Evolutionary conservation across 2,113 vertebrate species (phyloP), one percentile per base, ranked within the genome.

Genomic region (Eudyptes chrysolophus): DNA sequence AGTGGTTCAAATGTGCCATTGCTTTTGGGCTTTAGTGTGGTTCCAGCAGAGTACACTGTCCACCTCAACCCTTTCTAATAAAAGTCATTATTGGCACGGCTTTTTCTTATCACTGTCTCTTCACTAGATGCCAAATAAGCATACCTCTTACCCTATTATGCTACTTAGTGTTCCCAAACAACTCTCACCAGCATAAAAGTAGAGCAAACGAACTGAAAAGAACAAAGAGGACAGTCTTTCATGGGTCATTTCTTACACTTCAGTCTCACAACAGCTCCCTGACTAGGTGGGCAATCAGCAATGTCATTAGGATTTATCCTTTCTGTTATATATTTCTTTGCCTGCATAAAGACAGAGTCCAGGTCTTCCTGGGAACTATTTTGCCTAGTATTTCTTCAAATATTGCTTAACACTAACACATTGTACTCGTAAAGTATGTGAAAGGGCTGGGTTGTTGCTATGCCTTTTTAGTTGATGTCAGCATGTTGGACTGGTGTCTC

Each of bases 371-470:
- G 85, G 64, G 79, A 94, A 89, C 42, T 78, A 62, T 95, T 90
- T 81, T 90, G 68, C 68, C 60, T 74, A 27, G 48, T 92, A 64
- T 95, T 95, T 94, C 32, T 96, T 90, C 85, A 90, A 94, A 74
- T 90, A 92, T 92, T 94, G 83, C 96, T 86, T 94, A 95, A 96
- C 92, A 94, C 79, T 51, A 78, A 90, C 83, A 90, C 76, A 64
- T 76, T 76, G 94, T 61, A 54, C 60, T 76, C 13, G 0, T 65
- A 92, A 92, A 88, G 76, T 92, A 34, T 60, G 82, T 81, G 92
- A 89, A 95, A 58, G 52, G 62, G 85, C 36, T 84, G 76, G 79
- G 71, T 68, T 93, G 69, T 61, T 94, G 46, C 84, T 93, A 52
- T 91, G 86, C 61, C 68, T 82, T 94, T 77, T 90, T 80, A 79